These are phyloP conservation scores for Diachasma alloeum DNA, from an alignment of 1,140 invertebrate genomes.

Conservation along the genomic window DNA sequence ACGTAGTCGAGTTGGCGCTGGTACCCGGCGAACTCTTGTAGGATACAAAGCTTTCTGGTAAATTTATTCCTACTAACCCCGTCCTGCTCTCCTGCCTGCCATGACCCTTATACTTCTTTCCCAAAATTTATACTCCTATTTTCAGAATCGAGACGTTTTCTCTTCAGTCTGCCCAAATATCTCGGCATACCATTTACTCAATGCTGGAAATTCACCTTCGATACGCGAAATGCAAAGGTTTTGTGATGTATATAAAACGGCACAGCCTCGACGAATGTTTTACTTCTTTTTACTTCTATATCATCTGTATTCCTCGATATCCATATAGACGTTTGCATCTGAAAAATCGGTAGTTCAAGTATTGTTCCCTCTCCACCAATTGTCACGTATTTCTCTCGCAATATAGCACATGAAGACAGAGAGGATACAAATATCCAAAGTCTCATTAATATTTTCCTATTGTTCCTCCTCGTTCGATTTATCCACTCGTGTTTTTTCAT, in stretches of 20 bases:
- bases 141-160: neutral
- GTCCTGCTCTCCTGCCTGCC: neutral
- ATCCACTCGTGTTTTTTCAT: neutral
- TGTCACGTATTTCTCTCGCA: neutral
- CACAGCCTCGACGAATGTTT: neutral
- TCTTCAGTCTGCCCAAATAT: neutral
- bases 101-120: neutral
- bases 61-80: constrained; percentile 12
- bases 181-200: neutral
- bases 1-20: neutral
- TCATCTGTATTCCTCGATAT: neutral
- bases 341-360: neutral
- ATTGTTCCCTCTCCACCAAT: neutral
- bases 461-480: neutral
- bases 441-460: neutral
- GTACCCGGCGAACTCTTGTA: neutral
- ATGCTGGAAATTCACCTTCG: neutral
- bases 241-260: neutral
- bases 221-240: neutral
- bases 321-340: neutral
- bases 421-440: neutral
- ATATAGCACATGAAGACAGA: neutral
- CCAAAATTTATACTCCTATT: constrained; percentile 20
- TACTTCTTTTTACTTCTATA: neutral
- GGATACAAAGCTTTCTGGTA: neutral